Evolutionary conservation across 2,113 vertebrate genomes (phyloP), one percentile per base, ranked within the genome.

Genomic region (Puffinus mauretanicus): DNA sequence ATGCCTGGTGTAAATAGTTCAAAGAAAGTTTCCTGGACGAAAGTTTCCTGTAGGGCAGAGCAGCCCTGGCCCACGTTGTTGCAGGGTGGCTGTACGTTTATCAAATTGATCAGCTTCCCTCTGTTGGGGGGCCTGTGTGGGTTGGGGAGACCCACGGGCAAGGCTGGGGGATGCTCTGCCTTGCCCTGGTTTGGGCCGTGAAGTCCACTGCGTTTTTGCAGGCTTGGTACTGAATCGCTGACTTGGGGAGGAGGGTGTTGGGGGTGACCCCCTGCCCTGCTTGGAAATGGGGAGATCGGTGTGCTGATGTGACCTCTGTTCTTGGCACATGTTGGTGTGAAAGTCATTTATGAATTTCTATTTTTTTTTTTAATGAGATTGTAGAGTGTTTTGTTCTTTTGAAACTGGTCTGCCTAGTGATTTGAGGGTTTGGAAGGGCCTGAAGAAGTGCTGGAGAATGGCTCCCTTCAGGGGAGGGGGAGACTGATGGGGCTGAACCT

Each of bases 251-350:
- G 36, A 32, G 51, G 18, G 11, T 62, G 9, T 6, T 60, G 71
- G n/a, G n/a, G 46, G 17, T 69, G 54, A 44, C 3, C 6, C 10
- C 7, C 34, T 80, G 47, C 13, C 47, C 24, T 6, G 13, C 26
- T 26, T 55, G 46, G 54, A 42, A 80, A 20, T 0, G 2, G 69
- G 47, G n/a, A 73, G 18, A 16, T 8, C 0, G 5, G 3, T 36
- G 38, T 54, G 69, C 61, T 78, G 51, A 7, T n/a, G 17, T 1
- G 2, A 47, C 32, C 27, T 55, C 32, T 67, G 15, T 64, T 61
- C 64, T 47, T 34, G 60, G 8, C 30, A 30, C 0, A 0, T 64
- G 61, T 66, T 83, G 55, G 15, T 47, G 8, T 71, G 40, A 36
- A 81, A 47, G 10, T 73, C 0, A 3, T 36, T 72, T 42, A 16